Percentiles rank a stretch among this genome's conserved stretches.
Evolutionary conservation across 2,113 vertebrate genomes (phyloP).

Genomic region (Dromiciops gliroides): DNA sequence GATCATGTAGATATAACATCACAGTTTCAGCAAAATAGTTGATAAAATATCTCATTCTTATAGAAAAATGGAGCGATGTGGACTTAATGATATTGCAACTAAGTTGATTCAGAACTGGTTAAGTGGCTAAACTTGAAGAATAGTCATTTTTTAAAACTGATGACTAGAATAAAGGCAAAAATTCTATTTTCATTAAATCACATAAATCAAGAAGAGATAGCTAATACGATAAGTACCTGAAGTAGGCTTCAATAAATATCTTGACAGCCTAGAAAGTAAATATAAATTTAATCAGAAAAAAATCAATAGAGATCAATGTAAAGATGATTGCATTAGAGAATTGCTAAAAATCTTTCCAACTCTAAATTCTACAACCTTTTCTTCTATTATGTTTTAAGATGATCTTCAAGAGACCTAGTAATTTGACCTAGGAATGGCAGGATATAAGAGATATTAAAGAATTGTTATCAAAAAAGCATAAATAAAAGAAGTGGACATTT

Average conservation of each 20-base stretch:
- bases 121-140: neutral
- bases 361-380: neutral
- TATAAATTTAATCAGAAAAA: neutral
- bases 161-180: neutral
- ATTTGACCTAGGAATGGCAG: neutral
- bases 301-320: neutral
- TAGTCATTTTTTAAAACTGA: neutral
- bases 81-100: neutral
- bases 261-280: neutral
- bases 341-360: neutral
- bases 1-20: neutral
- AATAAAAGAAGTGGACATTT: neutral
- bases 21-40: neutral
- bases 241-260: neutral
- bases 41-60: neutral
- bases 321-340: neutral
- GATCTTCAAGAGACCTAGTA: neutral
- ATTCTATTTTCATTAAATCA: neutral
- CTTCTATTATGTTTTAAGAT: neutral
- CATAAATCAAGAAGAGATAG: neutral
- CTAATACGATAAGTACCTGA: neutral
- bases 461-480: neutral
- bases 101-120: neutral
- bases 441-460: neutral
- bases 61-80: neutral